Evolutionary conservation across 2,888 invertebrate species (phyloP).

Genomic region (Hymenopus coronatus): DNA sequence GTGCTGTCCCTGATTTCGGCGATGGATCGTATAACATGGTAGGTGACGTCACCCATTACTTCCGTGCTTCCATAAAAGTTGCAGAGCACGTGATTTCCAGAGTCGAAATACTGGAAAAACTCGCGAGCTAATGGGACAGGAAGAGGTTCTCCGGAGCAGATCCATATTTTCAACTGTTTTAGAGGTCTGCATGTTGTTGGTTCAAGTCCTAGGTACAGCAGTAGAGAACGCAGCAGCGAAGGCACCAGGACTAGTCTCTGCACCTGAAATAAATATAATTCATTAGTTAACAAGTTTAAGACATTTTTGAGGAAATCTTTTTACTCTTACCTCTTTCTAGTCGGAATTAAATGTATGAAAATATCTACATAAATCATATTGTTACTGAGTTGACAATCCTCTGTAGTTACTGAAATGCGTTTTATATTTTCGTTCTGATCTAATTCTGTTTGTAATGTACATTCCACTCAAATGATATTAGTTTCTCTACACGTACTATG

Average conservation of each 20-base stretch:
- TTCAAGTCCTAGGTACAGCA: conserved; percentile 56
- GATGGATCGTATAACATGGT: conserved; percentile 61
- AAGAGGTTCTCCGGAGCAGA: conserved; percentile 84
- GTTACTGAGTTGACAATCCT: too few species aligned
- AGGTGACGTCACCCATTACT: conserved; percentile 88
- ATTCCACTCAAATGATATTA: too few species aligned
- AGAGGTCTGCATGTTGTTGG: conserved; percentile 45
- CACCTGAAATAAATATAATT: conserved; percentile 52
- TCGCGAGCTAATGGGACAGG: conserved; percentile 66
- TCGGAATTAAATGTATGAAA: too few species aligned
- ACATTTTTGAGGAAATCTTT: too few species aligned
- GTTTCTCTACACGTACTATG: too few species aligned
- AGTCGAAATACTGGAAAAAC: conserved; percentile 74
- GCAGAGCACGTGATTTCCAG: conserved; percentile 63
- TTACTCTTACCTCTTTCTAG: too few species aligned
- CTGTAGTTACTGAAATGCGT: too few species aligned
- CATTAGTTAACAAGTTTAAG: not conserved
- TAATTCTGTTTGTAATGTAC: too few species aligned
- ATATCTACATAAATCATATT: too few species aligned
- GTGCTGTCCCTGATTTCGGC: conserved; percentile 52
- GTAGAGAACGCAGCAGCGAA: conserved; percentile 72
- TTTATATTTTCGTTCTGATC: too few species aligned
- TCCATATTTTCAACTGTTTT: conserved; percentile 67
- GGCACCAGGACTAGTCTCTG: conserved; percentile 82
- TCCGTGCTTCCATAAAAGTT: conserved; percentile 93